Base-by-base conservation (phyloP, 1,140 invertebrate genomes). In the Orchestia grillus region DNA sequence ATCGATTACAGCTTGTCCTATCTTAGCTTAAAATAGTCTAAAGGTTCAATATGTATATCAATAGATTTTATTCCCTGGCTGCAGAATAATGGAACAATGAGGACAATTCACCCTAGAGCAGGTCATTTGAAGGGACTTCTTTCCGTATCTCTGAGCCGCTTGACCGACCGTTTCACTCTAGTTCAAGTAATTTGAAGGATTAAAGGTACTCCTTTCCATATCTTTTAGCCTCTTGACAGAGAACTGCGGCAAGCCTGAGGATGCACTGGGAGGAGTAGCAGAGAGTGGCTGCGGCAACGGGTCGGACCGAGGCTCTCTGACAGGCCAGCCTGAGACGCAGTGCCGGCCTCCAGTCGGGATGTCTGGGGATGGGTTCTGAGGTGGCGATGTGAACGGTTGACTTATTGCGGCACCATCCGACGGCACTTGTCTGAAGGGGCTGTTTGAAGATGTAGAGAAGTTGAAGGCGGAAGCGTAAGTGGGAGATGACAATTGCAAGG, bases 141-240 rank as follows among this genome's bases (percentile, higher is more conserved):
- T 44, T 90, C 88, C 41, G 42, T 42, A 28, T 90, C 88, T 90
- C 42, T 90, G 88, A 90, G 88, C 42, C 88, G 88, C 88, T 90
- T 11, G 43, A 44, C 41, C 3, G 88, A 43, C n/a, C n/a, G n/a
- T n/a, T 77, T 77, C 62, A 77, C 36, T 28, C 62, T 90, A 90
- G 88, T 90, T 36, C 43, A 90, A 42, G 43, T 90, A 90, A 90
- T 90, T 90, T 44, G 88, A 90, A 42, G 88, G 88, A 90, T 90
- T 90, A 28, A 90, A 90, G 42, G n/a, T 41, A 44, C 88, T 90
- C 43, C 88, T 90, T 44, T 90, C 88, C 41, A 90, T 42, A 28
- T 90, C 88, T 90, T 90, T 90, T 23, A 90, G 88, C 42, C 88
- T 23, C 88, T 90, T 11, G 43, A 44, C 41, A 28, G 88, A 43